Base-by-base conservation (phyloP, 2,113 vertebrate genomes). In the Plecturocebus donacophilus region DNA sequence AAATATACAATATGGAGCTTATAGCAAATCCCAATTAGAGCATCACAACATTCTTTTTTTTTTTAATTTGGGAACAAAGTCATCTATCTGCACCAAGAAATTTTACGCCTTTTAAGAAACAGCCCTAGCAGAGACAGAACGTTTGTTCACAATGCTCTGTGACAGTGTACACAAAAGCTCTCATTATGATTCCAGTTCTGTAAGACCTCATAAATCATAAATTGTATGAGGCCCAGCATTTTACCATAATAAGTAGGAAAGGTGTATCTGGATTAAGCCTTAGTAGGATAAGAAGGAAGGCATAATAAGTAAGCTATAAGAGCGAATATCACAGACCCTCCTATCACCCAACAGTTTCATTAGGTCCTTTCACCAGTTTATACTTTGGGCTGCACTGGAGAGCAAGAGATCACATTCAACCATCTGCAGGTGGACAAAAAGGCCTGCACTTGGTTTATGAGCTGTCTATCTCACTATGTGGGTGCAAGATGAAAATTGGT, bases 381-480 rank as follows among this genome's bases (percentile, higher is more conserved):
- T 2, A 19, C 4, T 42, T 19, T 1, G 14, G 3, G 1, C 5
- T 76, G 9, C 27, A 6, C 2, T 42, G 8, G 7, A 70, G 17
- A 77, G 6, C 6, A 88, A 6, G 20, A 71, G 52, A 10, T 30
- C 23, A 12, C 17, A 40, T 47, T 70, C 4, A 32, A 76, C 6
- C 38, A 19, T 32, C n/a, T 38, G 6, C 56, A 76, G 30, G 61
- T 52, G 16, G 25, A 64, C 5, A 64, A 47, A 45, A 71, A 79
- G 5, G 2, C 14, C 9, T 66, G 8, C 21, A 25, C 2, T 6
- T 52, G 12, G 14, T 21, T 32, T 54, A n/a, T 27, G 6, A 35
- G 8, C 27, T 56, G 20, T 35, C 54, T 20, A 38, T 64, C 23
- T 16, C 21, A 68, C 4, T 35, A 11, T 42, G 25, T 12, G 9